Evolutionary conservation across 2,888 invertebrate genomes (phyloP).

Genomic region (Erynnis tages): DNA sequence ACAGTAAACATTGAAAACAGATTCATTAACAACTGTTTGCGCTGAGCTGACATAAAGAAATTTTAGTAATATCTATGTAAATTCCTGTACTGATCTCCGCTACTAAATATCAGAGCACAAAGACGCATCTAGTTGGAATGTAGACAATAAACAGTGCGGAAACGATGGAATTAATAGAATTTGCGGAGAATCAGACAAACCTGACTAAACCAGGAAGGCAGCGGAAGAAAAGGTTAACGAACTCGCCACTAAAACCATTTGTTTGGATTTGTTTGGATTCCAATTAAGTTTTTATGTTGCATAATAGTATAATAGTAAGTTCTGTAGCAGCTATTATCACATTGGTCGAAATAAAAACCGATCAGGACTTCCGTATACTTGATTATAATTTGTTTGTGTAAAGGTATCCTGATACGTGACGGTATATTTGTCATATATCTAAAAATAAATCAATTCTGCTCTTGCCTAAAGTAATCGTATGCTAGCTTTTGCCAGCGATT

Average conservation of each 20-base stretch:
- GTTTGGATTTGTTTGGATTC: background rate
- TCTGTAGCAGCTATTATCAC: background rate
- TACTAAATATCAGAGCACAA: background rate
- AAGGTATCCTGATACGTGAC: too few species aligned
- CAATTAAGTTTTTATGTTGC: background rate
- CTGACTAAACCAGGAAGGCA: slow-evolving; percentile 10
- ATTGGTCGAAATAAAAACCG: background rate
- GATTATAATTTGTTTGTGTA: too few species aligned
- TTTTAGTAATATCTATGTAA: too few species aligned
- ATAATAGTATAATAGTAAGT: background rate
- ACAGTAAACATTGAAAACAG: too few species aligned
- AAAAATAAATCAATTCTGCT: too few species aligned
- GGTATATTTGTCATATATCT: too few species aligned
- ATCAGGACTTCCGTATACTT: too few species aligned
- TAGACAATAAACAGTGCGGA: slow-evolving; percentile 13
- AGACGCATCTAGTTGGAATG: background rate
- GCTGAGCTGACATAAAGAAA: too few species aligned
- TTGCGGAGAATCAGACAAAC: slow-evolving; percentile 8
- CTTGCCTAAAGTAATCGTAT: too few species aligned
- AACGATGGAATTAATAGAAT: slow-evolving; percentile 11
- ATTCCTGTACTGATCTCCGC: too few species aligned
- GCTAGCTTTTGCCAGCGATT: too few species aligned
- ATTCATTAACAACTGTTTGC: too few species aligned
- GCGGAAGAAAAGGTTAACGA: background rate
- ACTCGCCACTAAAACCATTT: background rate